phyloP scores from a whole-genome alignment of 2,113 vertebrate species.

The Myxocyprinus asiaticus region DNA sequence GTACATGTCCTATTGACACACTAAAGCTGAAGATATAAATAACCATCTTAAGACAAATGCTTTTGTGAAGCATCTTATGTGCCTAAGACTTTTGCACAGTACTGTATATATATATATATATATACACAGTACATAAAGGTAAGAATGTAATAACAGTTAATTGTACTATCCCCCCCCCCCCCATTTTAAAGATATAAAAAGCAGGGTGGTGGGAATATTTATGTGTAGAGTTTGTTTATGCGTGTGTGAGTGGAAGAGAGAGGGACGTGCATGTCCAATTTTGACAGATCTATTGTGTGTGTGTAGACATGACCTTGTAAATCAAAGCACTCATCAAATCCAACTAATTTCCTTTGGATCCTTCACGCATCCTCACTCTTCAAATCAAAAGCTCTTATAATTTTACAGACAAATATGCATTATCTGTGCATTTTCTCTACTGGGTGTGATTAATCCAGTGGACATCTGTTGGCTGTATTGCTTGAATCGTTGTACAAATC shows the following conservation, averaged over 20 bases:
- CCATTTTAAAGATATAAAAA: no score
- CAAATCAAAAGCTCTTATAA: slow-evolving; percentile 16
- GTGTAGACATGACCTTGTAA: slow-evolving; percentile 4
- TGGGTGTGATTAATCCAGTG: background rate
- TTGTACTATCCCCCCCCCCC: no score
- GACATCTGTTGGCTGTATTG: background rate
- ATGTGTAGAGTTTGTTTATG: background rate
- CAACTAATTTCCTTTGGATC: background rate
- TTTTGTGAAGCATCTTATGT: no score
- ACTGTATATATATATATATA: no score
- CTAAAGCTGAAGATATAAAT: no score
- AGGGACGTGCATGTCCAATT: background rate
- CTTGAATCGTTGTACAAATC: slow-evolving; percentile 9
- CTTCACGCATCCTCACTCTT: background rate
- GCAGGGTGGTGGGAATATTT: no score
- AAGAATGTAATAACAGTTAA: no score
- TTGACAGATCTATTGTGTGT: no score
- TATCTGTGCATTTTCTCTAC: background rate
- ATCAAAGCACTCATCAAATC: slow-evolving; percentile 31
- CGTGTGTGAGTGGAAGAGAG: background rate
- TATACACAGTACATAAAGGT: no score
- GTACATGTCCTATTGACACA: no score
- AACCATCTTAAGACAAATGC: no score
- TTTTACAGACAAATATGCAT: slow-evolving; percentile 19
- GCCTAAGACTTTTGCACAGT: no score